Evolutionary conservation across 2,888 invertebrate species (phyloP).

Genomic region (Yponomeuta sedellus): DNA sequence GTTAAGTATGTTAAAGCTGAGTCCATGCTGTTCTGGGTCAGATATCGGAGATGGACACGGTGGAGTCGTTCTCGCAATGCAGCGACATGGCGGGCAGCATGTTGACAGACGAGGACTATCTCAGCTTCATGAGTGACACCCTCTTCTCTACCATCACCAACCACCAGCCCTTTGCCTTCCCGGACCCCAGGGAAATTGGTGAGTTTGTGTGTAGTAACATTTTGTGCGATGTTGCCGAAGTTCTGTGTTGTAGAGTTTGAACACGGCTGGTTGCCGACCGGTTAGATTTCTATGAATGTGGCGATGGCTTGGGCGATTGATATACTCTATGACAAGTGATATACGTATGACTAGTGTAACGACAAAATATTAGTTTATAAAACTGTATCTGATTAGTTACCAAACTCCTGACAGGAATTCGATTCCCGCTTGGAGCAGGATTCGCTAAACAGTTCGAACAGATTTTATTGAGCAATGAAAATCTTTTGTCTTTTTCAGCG

Average conservation of each 20-base stretch:
- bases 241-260: background rate
- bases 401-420: no score
- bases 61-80: constrained; percentile 83
- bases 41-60: constrained; percentile 84
- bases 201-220: constrained; percentile 29
- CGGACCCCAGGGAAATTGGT: constrained; percentile 98
- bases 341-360: no score
- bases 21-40: constrained; percentile 35
- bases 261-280: no score
- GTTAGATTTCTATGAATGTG: no score
- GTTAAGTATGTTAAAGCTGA: background rate
- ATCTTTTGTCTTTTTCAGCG: constrained; percentile 70
- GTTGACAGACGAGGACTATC: constrained; percentile 90
- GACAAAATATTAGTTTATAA: no score
- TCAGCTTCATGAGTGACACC: constrained; percentile 92
- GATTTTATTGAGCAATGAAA: no score
- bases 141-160: constrained; percentile 90
- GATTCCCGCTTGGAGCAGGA: no score
- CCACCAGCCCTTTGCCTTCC: constrained; percentile 95
- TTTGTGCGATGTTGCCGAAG: background rate
- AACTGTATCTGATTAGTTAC: no score
- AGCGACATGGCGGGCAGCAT: constrained; percentile 81
- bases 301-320: no score
- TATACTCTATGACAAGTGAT: no score
- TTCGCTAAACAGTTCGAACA: no score